Base-by-base conservation (phyloP, 2,113 vertebrate species). In the Phycodurus eques region DNA sequence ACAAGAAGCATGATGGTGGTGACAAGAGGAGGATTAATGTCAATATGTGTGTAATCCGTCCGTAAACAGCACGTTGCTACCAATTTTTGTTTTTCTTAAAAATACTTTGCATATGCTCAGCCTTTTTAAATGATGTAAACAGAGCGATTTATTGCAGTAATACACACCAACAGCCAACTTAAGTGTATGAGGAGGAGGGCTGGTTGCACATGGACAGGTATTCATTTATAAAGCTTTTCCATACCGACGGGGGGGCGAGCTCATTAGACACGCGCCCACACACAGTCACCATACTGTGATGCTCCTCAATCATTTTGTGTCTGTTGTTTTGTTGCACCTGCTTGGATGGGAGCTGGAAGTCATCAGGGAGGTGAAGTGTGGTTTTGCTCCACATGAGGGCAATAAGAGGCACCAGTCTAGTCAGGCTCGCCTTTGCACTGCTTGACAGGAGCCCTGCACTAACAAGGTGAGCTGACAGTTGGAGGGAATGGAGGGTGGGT, bases 381-480 rank as follows among this genome's bases (percentile, higher is more conserved):
- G 68, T 73, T 85, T 65, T 54, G 63, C 72, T 72, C 60, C 60
- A 71, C 42, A 69, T 72, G 73, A 72, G 65, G 68, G 68, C 61
- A 77, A 76, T 75, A 80, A 74, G 66, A 77, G 70, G 33, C 57
- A 67, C 8, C 57, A 64, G 53, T 74, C 70, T 67, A 76, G 80
- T 71, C 69, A 64, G 74, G 46, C 44, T 62, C 10, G 72, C 74
- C 11, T 12, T 39, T 13, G 72, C 67, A 51, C 78, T 49, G 57
- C 71, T 8, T 75, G 80, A 80, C 80, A 77, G 73, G 22, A 74
- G 78, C 56, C 53, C 51, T 73, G 81, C 72, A 68, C 83, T 88
- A 91, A 88, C 85, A 85, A 87, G 89, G 83, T 75, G 81, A 87
- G 79, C 80, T 79, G 82, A 82, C 76, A 71, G 75, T 67, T 71